Evolutionary conservation across 2,797 vertebrate species (phyloP).

Genomic region (Acanthopagrus latus): DNA sequence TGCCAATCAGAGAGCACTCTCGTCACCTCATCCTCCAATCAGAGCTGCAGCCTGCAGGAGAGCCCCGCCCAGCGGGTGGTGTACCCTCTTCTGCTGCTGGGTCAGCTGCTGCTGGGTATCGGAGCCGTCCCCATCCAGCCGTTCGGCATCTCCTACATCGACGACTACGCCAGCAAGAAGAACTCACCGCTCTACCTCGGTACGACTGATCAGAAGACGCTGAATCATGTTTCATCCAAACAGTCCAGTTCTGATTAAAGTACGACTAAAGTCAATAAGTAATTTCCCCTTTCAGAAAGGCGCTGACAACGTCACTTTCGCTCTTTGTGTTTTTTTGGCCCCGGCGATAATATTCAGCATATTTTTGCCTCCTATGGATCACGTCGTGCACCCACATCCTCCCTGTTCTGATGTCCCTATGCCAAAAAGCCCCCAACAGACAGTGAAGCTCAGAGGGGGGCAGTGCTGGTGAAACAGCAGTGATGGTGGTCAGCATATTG

Average conservation of each 20-base stretch:
- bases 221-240: not conserved
- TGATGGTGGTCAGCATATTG: no score
- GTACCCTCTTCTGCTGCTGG: conserved; percentile 88
- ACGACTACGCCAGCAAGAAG: conserved; percentile 90
- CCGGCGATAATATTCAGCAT: no score
- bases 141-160: conserved; percentile 97
- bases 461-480: no score
- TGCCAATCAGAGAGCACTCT: conserved; percentile 50
- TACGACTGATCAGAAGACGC: conserved; percentile 47
- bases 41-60: conserved; percentile 68
- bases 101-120: conserved; percentile 91
- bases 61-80: conserved; percentile 70
- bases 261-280: not conserved
- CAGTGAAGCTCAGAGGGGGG: no score
- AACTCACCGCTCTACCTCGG: conserved; percentile 96
- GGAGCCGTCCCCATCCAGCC: conserved; percentile 94
- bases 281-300: no score
- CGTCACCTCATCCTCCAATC: conserved; percentile 39
- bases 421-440: no score
- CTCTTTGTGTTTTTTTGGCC: no score
- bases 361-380: no score
- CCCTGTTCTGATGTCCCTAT: no score
- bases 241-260: not conserved
- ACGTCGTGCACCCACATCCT: no score
- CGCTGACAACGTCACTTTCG: no score